phyloP scores from a whole-genome alignment of 1,140 invertebrate species.

The Drosophila cardini region DNA sequence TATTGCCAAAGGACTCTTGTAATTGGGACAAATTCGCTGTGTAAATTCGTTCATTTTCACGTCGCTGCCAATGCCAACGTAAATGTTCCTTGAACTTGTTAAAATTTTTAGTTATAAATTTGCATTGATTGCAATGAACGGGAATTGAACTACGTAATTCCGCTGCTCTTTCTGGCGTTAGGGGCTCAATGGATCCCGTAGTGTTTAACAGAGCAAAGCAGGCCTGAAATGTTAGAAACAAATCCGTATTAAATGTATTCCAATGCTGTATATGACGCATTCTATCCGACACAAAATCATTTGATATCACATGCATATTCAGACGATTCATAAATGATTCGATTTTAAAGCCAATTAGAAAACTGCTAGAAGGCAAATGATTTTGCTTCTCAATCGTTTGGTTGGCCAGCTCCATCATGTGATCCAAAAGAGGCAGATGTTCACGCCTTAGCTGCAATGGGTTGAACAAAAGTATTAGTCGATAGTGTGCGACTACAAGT shows the following conservation, averaged over 20 bases:
- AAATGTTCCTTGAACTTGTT: constrained; percentile 50
- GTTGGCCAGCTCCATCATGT: constrained; percentile 66
- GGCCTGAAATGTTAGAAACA: constrained; percentile 54
- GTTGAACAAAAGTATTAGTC: not conserved
- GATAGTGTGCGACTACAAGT: not conserved
- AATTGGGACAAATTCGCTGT: not conserved
- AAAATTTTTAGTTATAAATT: constrained; percentile 30
- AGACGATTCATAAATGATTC: constrained; percentile 62
- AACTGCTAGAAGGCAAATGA: constrained; percentile 33
- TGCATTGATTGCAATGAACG: constrained; percentile 58
- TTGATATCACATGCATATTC: constrained; percentile 64
- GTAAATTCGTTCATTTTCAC: constrained; percentile 9
- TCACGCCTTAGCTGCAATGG: constrained; percentile 38
- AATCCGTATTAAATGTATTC: constrained; percentile 64
- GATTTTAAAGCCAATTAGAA: constrained; percentile 63
- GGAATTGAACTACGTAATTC: constrained; percentile 25
- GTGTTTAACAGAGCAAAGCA: constrained; percentile 27
- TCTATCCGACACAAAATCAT: constrained; percentile 51
- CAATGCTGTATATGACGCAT: constrained; percentile 55
- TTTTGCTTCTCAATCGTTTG: constrained; percentile 49
- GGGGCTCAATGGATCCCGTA: constrained; percentile 43
- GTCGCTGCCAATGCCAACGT: constrained; percentile 46
- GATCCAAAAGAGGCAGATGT: constrained; percentile 59
- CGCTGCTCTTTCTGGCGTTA: constrained; percentile 41
- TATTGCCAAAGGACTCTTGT: not conserved